Conservation (phyloP, 2,888 invertebrate genomes). For the Chydorus sphaericus region DNA sequence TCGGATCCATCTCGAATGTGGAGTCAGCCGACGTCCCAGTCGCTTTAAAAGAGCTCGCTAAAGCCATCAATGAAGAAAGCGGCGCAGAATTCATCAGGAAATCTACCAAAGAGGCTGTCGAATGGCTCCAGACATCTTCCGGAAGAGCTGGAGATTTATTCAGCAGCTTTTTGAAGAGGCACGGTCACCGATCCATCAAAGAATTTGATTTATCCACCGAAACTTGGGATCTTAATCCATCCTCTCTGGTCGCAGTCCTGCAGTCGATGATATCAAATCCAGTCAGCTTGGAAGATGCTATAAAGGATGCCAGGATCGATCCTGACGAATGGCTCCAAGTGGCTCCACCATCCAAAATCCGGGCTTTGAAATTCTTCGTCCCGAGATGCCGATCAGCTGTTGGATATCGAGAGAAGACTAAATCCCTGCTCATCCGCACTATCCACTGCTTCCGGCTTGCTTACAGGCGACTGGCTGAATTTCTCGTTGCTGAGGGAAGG, state of each 20-base stretch:
- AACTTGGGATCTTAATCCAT: constrained; percentile 49
- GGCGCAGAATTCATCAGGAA: constrained; percentile 28
- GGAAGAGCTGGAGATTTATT: constrained; percentile 35
- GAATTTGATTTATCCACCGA: constrained; percentile 51
- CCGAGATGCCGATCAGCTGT: constrained; percentile 46
- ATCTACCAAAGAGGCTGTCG: constrained; percentile 35
- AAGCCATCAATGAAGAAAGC: constrained; percentile 29
- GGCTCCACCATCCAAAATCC: constrained; percentile 22
- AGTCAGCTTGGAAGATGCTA: constrained; percentile 16
- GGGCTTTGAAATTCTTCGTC: constrained; percentile 42
- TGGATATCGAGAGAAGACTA: constrained; percentile 47
- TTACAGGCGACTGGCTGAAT: constrained; percentile 38
- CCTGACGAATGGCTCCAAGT: constrained; percentile 21
- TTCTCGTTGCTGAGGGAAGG: constrained; percentile 44
- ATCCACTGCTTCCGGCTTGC: constrained; percentile 44
- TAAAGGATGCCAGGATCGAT: constrained; percentile 16
- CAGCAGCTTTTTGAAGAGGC: constrained; percentile 43
- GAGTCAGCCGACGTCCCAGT: constrained; percentile 59
- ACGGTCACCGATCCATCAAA: constrained; percentile 48
- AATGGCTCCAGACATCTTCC: constrained; percentile 43
- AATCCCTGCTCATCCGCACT: constrained; percentile 35
- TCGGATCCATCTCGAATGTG: constrained; percentile 50
- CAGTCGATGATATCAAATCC: constrained; percentile 32
- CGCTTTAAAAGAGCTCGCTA: constrained; percentile 30
- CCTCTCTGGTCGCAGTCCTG: constrained; percentile 43